Evolutionary conservation across 1,140 invertebrate species (phyloP), one percentile per base, ranked within the genome.

Genomic region (Pogonomyrmex californicus): DNA sequence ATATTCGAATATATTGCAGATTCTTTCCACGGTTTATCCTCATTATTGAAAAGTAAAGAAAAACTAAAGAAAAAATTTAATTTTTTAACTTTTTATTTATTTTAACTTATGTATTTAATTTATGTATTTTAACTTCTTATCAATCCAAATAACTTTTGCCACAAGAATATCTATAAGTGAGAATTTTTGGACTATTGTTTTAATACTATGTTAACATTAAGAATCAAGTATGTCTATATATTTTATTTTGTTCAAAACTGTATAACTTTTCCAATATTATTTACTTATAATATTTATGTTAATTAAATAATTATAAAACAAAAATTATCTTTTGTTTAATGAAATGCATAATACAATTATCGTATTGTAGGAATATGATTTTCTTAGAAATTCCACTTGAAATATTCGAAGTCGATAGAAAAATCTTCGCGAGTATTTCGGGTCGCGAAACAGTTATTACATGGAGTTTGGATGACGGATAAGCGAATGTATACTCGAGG

Each of bases 371-470:
- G 66, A 78, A 78, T 78, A 10, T 2, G 38, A n/a, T 17, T 65
- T 47, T 41, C 33, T 78, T 56, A 81, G 38, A 56, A 44, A 62
- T 56, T 10, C 3, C 2, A 9, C n/a, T 73, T 49, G 36, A 60
- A 58, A 60, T 38, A 83, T 33, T 56, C 36, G 5, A 60, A 73
- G 41, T 73, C 36, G 79, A 82, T 75, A 54, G 79, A 62, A 75
- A 75, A 83, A 83, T 62, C 54, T 73, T 75, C 9, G 30, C 30
- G 33, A 83, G 79, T 47, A 82, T 73, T 60, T 73, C 30, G 33
- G 5, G 23, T 82, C 49, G 14, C 73, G 54, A 73, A 83, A 83
- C 54, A 75, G 82, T 85, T 85, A 85, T 85, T 85, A 85, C 70
- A 58, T 51, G 14, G 5, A 65, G 82, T 76, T 85, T 85, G 82